These are phyloP conservation scores for Lacanobia wlatinum DNA, from an alignment of 2,888 invertebrate species.

Conservation along the genomic window DNA sequence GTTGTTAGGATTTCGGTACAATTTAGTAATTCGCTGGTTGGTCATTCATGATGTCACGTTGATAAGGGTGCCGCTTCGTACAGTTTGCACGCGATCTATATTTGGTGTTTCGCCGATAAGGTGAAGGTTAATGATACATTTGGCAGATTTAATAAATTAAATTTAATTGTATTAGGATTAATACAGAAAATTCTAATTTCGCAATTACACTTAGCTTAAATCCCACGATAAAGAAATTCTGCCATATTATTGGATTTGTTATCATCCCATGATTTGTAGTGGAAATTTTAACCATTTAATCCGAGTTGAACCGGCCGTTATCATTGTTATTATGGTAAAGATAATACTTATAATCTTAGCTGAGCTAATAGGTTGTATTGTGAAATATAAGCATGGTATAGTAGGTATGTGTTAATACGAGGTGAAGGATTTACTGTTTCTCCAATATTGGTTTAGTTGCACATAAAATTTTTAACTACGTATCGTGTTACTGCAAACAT, in stretches of 20 bases:
- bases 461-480: slow-evolving; percentile 53
- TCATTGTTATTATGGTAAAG: slow-evolving; percentile 74
- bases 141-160: slow-evolving; percentile 45
- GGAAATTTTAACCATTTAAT: slow-evolving; percentile 79
- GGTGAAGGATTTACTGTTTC: slow-evolving; percentile 72
- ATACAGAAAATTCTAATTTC: slow-evolving; percentile 1
- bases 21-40: slow-evolving; percentile 48
- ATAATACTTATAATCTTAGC: slow-evolving; percentile 75
- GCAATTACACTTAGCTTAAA: not conserved
- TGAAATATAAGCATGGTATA: slow-evolving; percentile 73
- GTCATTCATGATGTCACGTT: slow-evolving; percentile 67
- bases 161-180: slow-evolving; percentile 20
- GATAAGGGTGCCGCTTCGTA: slow-evolving; percentile 73
- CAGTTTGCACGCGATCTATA: slow-evolving; percentile 74
- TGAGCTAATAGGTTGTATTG: slow-evolving; percentile 75
- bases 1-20: slow-evolving; percentile 39
- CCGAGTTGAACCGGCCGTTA: slow-evolving; percentile 70
- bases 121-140: slow-evolving; percentile 80
- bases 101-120: slow-evolving; percentile 80
- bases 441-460: slow-evolving; percentile 72
- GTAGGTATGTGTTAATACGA: slow-evolving; percentile 58
- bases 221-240: slow-evolving; percentile 32
- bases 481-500: slow-evolving; percentile 43
- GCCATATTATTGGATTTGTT: slow-evolving; percentile 36
- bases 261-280: slow-evolving; percentile 73